phyloP scores from a whole-genome alignment of 1,140 invertebrate species.

The Listronotus bonariensis region DNA sequence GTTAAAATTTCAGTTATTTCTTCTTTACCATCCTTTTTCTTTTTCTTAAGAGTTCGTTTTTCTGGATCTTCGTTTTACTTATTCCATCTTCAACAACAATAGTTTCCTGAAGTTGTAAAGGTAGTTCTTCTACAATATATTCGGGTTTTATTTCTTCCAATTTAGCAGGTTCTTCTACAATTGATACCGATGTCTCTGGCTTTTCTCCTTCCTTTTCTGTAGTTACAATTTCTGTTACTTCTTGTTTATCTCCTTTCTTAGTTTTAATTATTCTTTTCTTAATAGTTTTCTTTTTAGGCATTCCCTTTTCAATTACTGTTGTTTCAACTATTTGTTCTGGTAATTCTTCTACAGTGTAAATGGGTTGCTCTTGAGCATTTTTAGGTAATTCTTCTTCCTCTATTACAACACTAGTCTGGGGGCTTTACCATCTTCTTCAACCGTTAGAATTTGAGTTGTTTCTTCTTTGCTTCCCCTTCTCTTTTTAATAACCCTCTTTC shows the following conservation, averaged over 20 bases:
- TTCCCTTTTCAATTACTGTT: slow-evolving; percentile 52
- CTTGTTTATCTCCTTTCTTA: slow-evolving; percentile 44
- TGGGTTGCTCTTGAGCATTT: slow-evolving; percentile 48
- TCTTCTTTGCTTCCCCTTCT: slow-evolving; percentile 46
- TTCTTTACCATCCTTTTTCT: slow-evolving; percentile 40
- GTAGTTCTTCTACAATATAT: slow-evolving; percentile 43
- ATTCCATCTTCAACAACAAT: slow-evolving; percentile 30
- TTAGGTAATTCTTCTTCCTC: slow-evolving; percentile 52
- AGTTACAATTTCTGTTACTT: slow-evolving; percentile 48
- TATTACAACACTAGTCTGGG: slow-evolving; percentile 44
- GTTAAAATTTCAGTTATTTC: slow-evolving; percentile 49
- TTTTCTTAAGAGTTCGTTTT: slow-evolving; percentile 52
- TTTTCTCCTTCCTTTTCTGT: slow-evolving; percentile 43
- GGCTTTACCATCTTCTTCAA: slow-evolving; percentile 43
- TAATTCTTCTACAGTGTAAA: slow-evolving; percentile 45
- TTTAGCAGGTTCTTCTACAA: slow-evolving; percentile 40
- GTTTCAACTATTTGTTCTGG: slow-evolving; percentile 54
- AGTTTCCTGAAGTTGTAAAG: slow-evolving; percentile 54
- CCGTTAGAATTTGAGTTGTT: slow-evolving; percentile 44
- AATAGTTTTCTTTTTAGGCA: slow-evolving; percentile 45
- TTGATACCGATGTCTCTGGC: slow-evolving; percentile 43
- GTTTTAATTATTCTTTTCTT: slow-evolving; percentile 52
- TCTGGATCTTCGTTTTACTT: slow-evolving; percentile 48
- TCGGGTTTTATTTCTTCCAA: slow-evolving; percentile 37
- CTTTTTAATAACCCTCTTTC: slow-evolving; percentile 48